phyloP scores from a whole-genome alignment of 2,113 vertebrate genomes.

The Psittacula cyanocephala region DNA sequence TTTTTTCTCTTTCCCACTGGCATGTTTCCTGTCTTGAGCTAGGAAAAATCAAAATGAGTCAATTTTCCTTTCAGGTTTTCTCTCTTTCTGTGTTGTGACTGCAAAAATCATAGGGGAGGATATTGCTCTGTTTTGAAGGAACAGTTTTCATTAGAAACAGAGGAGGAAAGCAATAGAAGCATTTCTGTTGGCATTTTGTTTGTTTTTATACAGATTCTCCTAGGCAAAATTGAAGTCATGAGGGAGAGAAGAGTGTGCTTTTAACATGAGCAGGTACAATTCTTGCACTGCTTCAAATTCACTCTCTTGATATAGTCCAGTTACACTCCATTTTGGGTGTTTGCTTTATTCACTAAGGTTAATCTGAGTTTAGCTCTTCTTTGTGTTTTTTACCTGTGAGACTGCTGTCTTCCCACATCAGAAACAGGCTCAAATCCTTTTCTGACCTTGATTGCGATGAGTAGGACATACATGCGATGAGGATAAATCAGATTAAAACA shows the following conservation, averaged over 20 bases:
- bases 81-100: constrained; percentile 25
- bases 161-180: constrained; percentile 55
- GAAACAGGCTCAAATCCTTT: constrained; percentile 14
- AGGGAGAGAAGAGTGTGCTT: not conserved
- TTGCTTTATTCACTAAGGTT: not conserved
- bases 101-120: constrained; percentile 63
- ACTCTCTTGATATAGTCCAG: not conserved
- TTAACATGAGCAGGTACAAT: not conserved
- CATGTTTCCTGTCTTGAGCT: constrained; percentile 33
- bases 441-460: constrained; percentile 26
- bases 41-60: constrained; percentile 52
- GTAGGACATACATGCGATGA: not conserved
- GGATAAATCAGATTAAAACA: constrained; percentile 16
- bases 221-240: not conserved
- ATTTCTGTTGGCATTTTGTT: constrained; percentile 60
- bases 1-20: constrained; percentile 50
- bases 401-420: constrained; percentile 12
- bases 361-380: not conserved
- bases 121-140: constrained; percentile 61
- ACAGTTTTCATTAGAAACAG: constrained; percentile 52
- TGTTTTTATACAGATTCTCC: constrained; percentile 41
- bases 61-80: constrained; percentile 61
- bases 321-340: not conserved
- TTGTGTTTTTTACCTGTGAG: not conserved
- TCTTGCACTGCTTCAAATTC: not conserved